Evolutionary conservation across 2,797 vertebrate genomes (phyloP), one percentile per base, ranked within the genome.

Genomic region (Gambelia wislizenii): DNA sequence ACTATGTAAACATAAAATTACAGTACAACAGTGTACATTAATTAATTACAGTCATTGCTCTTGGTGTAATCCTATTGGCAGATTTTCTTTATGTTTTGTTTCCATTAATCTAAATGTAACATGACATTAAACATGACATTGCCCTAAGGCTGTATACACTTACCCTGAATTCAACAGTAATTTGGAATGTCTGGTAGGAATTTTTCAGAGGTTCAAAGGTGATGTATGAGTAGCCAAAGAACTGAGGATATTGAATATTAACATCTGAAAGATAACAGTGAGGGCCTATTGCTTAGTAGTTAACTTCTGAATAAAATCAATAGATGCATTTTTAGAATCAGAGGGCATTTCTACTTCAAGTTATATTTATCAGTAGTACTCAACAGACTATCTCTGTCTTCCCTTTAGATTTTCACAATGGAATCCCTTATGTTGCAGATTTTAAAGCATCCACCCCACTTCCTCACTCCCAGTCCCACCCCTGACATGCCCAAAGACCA

Each of bases 201-300:
- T 99, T 99, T 95, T 98, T 99, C 94, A 99, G 96, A 1, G 99
- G 98, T 93, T 99, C 98, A 96, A 99, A 99, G 69, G 98, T 98
- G 95, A 99, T 96, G 87, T 98, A 98, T 49, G 99, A 99, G 93
- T 98, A 97, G 39, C 98, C 98, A 69, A 96, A 98, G 92, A 99
- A 99, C 94, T 98, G 98, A 75, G 98, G 99, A 95, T 98, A 99
- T 92, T 98, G 98, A 80, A 99, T 97, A 3, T 86, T 86, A 90
- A 99, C 87, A 91, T 97, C 99, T 99, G 96, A 92, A 95, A 93
- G 93, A 36, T 67, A 91, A 93, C 90, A 90, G 92, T 10, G 67
- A 52, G 90, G 94, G 22, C 49, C 80, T 36, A 39, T 54, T 56
- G 47, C 83, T 93, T 89, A 91, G 70, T 47, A 75, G 18, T 52